Base-by-base conservation (phyloP, 2,113 vertebrate species). In the Stigmatopora nigra region DNA sequence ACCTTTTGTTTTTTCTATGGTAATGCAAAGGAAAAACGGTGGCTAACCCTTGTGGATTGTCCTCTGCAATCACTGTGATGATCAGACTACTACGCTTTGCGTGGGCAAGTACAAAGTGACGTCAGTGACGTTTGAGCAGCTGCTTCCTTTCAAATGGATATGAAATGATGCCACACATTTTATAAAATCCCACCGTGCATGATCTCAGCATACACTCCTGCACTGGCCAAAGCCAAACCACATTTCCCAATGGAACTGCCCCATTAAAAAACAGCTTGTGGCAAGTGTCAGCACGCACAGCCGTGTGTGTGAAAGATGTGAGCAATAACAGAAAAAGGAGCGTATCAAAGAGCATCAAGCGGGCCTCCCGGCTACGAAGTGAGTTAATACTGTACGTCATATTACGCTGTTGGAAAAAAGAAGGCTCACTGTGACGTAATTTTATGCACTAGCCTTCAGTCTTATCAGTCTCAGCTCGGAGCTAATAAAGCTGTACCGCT, bases 241-340 rank as follows among this genome's bases (percentile, higher is more conserved):
- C 63, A 25, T 64, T 22, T 69, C 61, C 75, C 65, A 5, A 64
- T 47, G 66, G 69, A 82, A 58, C 56, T 66, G 66, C 57, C 63
- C 71, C 72, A 79, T 88, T 84, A 82, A 82, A 84, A 79, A 75
- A 35, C 62, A 68, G 71, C 83, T 84, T 65, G 79, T 87, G 84
- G 86, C 80, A 17, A 79, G 76, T 88, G 84, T 84, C 84, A 78
- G 70, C 19, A 16, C 65, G 69, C 41, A 62, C 68, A 38, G 73
- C 53, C 7, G 61, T 49, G 74, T 84, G 61, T 49, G 74, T 84
- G 84, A 88, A 78, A 78, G 72, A 88, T 81, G 87, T 81, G 73
- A 56, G 77, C 70, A 87, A 88, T 87, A 84, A 83, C 69, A 61
- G 69, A 68, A 67, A 56, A 73, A 78, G 75, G 68, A 77, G 63